Evolutionary conservation across 1,140 invertebrate genomes (phyloP).

Genomic region (Drosophila nikananu): DNA sequence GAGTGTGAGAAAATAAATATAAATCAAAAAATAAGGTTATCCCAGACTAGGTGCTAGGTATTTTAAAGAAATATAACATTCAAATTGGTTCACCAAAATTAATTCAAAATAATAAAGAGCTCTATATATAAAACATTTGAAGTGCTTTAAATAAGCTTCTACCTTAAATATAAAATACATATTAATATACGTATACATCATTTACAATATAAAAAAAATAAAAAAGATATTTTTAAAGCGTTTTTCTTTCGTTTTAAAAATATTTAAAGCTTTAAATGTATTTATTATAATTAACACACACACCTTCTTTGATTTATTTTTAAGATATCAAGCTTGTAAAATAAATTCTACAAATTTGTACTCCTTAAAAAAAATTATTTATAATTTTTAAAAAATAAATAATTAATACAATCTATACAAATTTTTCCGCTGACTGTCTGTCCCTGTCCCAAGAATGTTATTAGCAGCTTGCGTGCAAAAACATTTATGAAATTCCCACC

Average conservation of each 20-base stretch:
- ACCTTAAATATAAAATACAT: not conserved
- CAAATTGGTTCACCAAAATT: no score
- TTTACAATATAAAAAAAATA: no score
- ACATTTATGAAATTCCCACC: slow-evolving; percentile 77
- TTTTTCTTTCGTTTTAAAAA: not conserved
- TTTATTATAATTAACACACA: no score
- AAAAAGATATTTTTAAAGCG: no score
- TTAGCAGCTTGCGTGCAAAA: slow-evolving; percentile 81
- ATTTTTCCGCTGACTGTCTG: not conserved
- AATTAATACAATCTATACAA: not conserved
- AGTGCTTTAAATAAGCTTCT: no score
- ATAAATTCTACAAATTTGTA: not conserved
- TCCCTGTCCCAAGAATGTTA: slow-evolving; percentile 52
- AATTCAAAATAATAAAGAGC: no score
- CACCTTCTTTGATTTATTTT: not conserved
- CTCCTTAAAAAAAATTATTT: not conserved
- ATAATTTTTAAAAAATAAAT: not conserved
- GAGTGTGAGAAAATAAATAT: not conserved
- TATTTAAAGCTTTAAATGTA: not conserved
- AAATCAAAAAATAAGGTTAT: no score
- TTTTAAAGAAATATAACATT: not conserved
- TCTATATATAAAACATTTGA: no score
- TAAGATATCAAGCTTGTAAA: not conserved
- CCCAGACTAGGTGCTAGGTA: not conserved
- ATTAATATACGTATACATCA: not conserved